These are phyloP conservation scores for Serranus cabrilla DNA, from an alignment of 2,797 vertebrate species.

Conservation along the genomic window DNA sequence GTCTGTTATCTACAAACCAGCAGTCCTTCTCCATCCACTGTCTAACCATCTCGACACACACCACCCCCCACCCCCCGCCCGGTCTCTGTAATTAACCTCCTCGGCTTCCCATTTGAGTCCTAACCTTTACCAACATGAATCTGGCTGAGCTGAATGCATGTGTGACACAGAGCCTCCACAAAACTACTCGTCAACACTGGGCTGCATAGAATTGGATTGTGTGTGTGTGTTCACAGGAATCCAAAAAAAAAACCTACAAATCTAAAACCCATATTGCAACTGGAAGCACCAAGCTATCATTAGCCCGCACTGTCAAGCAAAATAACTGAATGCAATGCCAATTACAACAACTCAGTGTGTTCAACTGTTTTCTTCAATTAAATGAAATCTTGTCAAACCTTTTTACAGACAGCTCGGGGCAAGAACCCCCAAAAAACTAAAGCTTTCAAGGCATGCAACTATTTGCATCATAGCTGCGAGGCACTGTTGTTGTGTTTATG, in stretches of 20 bases:
- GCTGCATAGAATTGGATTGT: neutral
- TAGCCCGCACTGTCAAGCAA: neutral
- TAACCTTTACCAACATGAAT: slow-evolving; percentile 11
- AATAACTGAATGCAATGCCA: neutral
- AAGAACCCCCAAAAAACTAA: neutral
- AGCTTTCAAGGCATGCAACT: neutral
- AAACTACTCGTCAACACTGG: neutral
- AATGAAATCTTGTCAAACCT: neutral
- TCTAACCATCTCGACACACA: slow-evolving; percentile 8
- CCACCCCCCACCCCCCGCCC: slow-evolving; percentile 4
- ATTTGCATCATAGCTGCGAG: neutral
- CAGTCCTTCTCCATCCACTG: neutral
- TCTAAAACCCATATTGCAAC: neutral
- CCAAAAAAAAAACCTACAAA: neutral
- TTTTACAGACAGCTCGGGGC: neutral
- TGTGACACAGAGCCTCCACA: neutral
- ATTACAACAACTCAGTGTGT: neutral
- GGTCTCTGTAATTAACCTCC: slow-evolving; percentile 31
- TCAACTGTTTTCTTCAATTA: neutral
- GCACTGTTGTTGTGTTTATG: neutral
- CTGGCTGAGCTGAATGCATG: slow-evolving; percentile 2
- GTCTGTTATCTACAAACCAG: neutral
- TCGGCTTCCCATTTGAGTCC: neutral
- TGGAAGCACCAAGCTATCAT: neutral
- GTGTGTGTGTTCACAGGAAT: neutral